Evolutionary conservation across 2,797 vertebrate species (phyloP).

Genomic region (Chelonia mydas): DNA sequence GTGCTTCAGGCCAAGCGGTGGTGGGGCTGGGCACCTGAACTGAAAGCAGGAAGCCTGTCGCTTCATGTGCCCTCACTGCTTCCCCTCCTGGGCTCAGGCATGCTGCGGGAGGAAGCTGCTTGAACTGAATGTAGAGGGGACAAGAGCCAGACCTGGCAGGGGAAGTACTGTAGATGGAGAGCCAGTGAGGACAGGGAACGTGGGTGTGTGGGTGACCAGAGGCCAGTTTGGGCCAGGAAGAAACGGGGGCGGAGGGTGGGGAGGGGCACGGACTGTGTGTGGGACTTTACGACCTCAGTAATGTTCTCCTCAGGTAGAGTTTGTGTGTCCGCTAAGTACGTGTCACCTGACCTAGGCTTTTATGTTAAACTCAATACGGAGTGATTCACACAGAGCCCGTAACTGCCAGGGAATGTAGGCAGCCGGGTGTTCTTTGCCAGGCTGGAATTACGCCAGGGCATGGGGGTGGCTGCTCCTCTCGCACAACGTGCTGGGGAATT

Average conservation of each 20-base stretch:
- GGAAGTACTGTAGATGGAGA: background rate
- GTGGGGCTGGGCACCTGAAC: background rate
- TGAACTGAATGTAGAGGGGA: background rate
- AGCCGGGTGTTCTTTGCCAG: background rate
- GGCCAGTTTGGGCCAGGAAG: background rate
- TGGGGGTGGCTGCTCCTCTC: background rate
- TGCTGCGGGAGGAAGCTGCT: background rate
- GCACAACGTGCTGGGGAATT: background rate
- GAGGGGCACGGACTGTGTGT: background rate
- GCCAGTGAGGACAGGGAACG: background rate
- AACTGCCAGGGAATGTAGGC: background rate
- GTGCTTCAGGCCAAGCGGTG: background rate
- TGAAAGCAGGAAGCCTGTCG: background rate
- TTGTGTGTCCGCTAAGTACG: background rate
- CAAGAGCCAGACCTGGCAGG: background rate
- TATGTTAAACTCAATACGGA: background rate
- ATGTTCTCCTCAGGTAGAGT: background rate
- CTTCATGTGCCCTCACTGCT: background rate
- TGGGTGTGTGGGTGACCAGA: background rate
- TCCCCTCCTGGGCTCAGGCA: background rate
- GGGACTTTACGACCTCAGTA: background rate
- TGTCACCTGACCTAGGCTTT: background rate
- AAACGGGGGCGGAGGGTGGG: too few relatives aligned
- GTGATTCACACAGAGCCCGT: background rate
- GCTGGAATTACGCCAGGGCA: background rate